Percentiles rank a stretch among this genome's conserved stretches.
phyloP scores from a whole-genome alignment of 2,113 vertebrate species.

The Sprattus sprattus region DNA sequence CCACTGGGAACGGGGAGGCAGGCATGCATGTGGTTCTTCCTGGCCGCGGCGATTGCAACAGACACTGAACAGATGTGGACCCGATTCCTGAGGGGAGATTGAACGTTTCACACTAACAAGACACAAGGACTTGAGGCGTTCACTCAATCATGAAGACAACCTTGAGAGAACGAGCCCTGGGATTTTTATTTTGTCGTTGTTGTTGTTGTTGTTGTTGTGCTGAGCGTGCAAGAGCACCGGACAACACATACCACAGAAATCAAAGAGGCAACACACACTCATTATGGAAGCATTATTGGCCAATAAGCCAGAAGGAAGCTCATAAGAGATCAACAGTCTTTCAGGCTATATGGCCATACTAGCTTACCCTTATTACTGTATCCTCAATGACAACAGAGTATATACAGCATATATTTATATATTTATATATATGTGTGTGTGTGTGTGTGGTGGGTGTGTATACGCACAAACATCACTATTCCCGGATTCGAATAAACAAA shows the following conservation, averaged over 20 bases:
- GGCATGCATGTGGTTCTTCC: neutral
- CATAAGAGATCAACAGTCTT: neutral
- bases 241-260: neutral
- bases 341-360: neutral
- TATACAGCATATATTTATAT: too few relatives aligned
- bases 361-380: neutral
- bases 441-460: too few relatives aligned
- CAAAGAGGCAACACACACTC: too few relatives aligned
- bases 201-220: neutral
- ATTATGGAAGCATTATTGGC: too few relatives aligned
- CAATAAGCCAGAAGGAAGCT: too few relatives aligned
- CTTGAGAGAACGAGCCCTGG: neutral
- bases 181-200: neutral
- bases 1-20: neutral
- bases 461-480: neutral
- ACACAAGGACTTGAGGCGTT: conserved; percentile 6
- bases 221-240: neutral
- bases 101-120: conserved; percentile 7
- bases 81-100: conserved; percentile 9
- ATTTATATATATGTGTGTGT: too few relatives aligned
- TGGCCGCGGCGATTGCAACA: neutral
- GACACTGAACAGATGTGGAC: conserved; percentile 24
- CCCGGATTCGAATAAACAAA: neutral
- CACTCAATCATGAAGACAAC: neutral
- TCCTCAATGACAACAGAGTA: neutral